Percentiles rank a stretch among this genome's conserved stretches.
phyloP scores from a whole-genome alignment of 2,797 vertebrate genomes.

The Spea hammondii region DNA sequence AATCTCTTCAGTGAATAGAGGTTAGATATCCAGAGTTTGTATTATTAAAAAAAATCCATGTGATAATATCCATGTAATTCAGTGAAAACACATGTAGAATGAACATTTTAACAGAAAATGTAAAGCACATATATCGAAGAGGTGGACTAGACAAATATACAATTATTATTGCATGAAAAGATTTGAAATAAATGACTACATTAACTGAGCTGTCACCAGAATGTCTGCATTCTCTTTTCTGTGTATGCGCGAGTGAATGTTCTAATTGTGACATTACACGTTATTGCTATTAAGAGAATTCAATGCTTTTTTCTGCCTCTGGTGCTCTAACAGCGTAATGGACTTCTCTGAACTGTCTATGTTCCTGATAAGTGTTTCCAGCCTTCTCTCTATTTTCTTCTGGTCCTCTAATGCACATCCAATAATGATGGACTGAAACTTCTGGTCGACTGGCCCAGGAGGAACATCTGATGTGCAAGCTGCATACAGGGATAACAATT shows the following conservation, averaged over 20 bases:
- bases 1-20: too few species aligned
- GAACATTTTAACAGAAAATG: too few species aligned
- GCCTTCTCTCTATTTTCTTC: constrained; percentile 92
- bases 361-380: constrained; percentile 91
- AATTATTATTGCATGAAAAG: too few species aligned
- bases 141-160: too few species aligned
- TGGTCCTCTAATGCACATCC: constrained; percentile 96
- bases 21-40: too few species aligned
- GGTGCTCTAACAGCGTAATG: constrained; percentile 88
- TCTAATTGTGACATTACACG: neutral
- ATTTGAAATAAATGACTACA: neutral
- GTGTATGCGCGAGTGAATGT: neutral
- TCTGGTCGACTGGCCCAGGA: constrained; percentile 83
- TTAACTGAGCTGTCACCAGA: neutral
- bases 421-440: constrained; percentile 92
- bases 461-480: constrained; percentile 87
- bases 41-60: too few species aligned
- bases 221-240: neutral
- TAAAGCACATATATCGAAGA: too few species aligned
- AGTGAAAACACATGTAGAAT: too few species aligned
- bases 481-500: constrained; percentile 79
- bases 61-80: too few species aligned
- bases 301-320: constrained; percentile 69
- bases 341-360: constrained; percentile 86
- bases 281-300: neutral